Evolutionary conservation across 2,888 invertebrate species (phyloP).

Genomic region (Calliopum simillimum): DNA sequence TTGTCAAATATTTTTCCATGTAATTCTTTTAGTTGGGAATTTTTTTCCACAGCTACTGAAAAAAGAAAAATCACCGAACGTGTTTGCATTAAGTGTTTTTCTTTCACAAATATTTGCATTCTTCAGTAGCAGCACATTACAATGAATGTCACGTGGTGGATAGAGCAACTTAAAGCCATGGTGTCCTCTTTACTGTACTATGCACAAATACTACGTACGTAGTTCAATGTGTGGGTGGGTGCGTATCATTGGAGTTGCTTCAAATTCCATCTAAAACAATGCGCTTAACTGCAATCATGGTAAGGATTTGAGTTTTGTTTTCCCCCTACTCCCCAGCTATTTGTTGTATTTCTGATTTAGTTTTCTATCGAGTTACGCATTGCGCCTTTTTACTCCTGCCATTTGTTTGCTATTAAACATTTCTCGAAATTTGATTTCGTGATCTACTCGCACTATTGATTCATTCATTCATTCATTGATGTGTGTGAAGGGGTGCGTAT

Average conservation of each 20-base stretch:
- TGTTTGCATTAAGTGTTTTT: slow-evolving; percentile 58
- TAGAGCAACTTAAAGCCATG: too few species aligned
- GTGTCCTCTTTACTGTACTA: too few species aligned
- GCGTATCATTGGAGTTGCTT: too few species aligned
- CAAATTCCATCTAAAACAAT: background rate
- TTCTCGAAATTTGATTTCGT: slow-evolving; percentile 43
- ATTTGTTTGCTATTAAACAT: slow-evolving; percentile 8
- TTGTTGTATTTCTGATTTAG: background rate
- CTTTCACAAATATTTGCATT: slow-evolving; percentile 62
- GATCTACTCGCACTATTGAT: slow-evolving; percentile 37
- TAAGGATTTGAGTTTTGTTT: slow-evolving; percentile 16
- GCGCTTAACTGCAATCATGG: slow-evolving; percentile 32
- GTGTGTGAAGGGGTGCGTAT: slow-evolving; percentile 30
- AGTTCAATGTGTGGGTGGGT: too few species aligned
- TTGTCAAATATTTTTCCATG: slow-evolving; percentile 58
- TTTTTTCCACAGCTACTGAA: slow-evolving; percentile 38
- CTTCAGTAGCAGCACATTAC: slow-evolving; percentile 40
- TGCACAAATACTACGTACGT: too few species aligned
- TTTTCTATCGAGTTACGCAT: background rate
- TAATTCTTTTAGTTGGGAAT: slow-evolving; percentile 49
- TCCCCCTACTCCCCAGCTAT: slow-evolving; percentile 18
- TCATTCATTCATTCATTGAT: slow-evolving; percentile 20
- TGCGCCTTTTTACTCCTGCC: background rate
- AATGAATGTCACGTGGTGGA: too few species aligned
- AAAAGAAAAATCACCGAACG: slow-evolving; percentile 54